Evolutionary conservation across 2,888 invertebrate species (phyloP), one percentile per base, ranked within the genome.

Genomic region (Caenorhabditis panamensis): DNA sequence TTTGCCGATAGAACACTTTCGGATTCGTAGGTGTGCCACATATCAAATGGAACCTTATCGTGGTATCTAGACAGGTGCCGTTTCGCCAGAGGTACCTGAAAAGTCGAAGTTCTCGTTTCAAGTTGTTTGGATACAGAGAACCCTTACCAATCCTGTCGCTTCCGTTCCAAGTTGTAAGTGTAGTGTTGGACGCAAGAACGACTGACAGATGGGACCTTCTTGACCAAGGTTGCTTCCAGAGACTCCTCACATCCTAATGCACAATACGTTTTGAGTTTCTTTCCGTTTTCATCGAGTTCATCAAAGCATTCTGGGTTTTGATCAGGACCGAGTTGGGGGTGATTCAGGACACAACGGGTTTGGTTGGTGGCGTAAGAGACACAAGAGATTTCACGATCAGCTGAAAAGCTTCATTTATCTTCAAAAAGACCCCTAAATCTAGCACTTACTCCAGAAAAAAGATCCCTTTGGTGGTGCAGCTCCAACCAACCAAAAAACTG

Each of bases 291-390:
- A 62, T 85, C 82, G 16, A 84, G 28, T 47, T 88, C 88, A 28
- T 88, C 86, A 64, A 88, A 88, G 79, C 88, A 88, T 58, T 88
- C 88, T 9, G 88, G 88, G 82, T 88, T 88, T 71, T 81, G 83
- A 56, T 88, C 88, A n/a, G 86, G 81, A 9, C 82, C 72, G 24
- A 83, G 61, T n/a, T 86, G 83, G 13, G 87, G 85, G 49, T 86
- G 71, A 54, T 85, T 67, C 31, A 88, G 44, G 0, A 84, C 73
- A 56, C 88, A 88, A 8, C 88, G 76, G 5, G 88, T 83, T n/a
- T 56, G 69, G 53, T 75, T 83, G 8, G 67, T 51, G 2, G 44
- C 80, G 18, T 83, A 83, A 1, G 56, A 68, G 8, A 49, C 49
- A 44, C 79, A 79, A 0, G 56, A 67, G 26, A 79, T 79, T 26